A percentile compares a stretch with the other conserved stretches of the same genome.
Evolutionary conservation across 2,797 vertebrate genomes (phyloP).

Genomic region (Rhynchotus rufescens): DNA sequence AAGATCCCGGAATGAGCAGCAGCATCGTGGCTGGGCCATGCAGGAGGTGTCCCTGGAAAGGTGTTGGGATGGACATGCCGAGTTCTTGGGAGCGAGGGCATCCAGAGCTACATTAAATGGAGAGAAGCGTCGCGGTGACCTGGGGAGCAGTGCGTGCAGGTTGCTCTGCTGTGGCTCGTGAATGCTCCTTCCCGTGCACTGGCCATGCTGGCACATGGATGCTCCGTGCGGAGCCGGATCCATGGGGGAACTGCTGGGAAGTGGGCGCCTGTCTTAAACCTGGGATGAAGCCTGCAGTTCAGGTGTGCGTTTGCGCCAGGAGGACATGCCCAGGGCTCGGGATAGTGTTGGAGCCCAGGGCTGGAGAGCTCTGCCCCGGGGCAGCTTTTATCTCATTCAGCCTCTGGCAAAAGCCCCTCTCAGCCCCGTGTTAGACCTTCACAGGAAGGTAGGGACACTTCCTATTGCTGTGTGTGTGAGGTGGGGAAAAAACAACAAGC

Average conservation of each 20-base stretch:
- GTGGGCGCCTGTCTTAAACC: not conserved
- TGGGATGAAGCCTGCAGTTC: too few relatives aligned
- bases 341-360: conserved; percentile 9
- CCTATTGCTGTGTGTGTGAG: conserved; percentile 53
- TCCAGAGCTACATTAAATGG: not conserved
- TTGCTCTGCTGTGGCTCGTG: too few relatives aligned
- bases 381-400: conserved; percentile 72
- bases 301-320: too few relatives aligned
- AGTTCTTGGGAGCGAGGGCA: not conserved
- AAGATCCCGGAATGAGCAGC: not conserved
- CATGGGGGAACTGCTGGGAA: not conserved
- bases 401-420: conserved; percentile 62
- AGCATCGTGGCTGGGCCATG: not conserved
- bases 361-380: not conserved
- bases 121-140: not conserved
- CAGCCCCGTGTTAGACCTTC: conserved; percentile 79
- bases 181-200: rapidly evolving
- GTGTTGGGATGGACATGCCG: too few relatives aligned
- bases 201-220: not conserved
- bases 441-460: conserved; percentile 78
- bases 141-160: too few relatives aligned
- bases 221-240: not conserved
- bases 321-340: not conserved
- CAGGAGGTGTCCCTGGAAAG: not conserved
- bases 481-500: not conserved